Base-by-base conservation (phyloP, 2,113 vertebrate genomes). In the Marmota monax region DNA sequence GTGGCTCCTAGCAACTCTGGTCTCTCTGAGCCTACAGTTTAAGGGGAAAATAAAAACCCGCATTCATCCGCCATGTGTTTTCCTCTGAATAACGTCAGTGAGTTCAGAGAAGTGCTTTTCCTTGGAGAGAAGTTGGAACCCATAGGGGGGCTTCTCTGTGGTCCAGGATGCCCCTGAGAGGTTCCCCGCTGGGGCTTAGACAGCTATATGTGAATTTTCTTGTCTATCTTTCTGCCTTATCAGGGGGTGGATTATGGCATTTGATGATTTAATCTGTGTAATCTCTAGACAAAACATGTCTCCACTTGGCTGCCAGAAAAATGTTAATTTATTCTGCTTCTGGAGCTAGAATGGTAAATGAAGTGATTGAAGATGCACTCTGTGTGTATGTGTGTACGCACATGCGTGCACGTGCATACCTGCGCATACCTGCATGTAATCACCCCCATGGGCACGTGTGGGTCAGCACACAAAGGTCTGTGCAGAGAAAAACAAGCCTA, bases 251-350 rank as follows among this genome's bases (percentile, higher is more conserved):
- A 98, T 98, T 98, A 98, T 95, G 96, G 97, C 95, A 97, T 97
- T 98, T 98, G 98, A 98, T 98, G 98, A 98, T 98, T 98, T 98
- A 98, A 98, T 99, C 98, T 97, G 94, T 93, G 88, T 98, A 98
- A 98, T 98, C 98, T 98, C 98, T 96, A 98, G 98, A 98, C 98
- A 98, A 98, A 98, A 98, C 96, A 96, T 76, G 90, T 96, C 96
- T 98, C 91, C 72, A 92, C 91, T 98, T 92, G 91, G 96, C 98
- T 96, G 95, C 96, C 87, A 98, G 97, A 97, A 98, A 96, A 97
- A 98, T 98, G 96, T 72, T 98, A 98, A 98, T 98, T 98, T 98
- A 98, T 98, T 97, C 98, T 94, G 96, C 77, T 94, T 97, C 78
- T 96, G 95, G 87, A 96, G 95, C 96, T 97, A 78, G 53, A 85